Evolutionary conservation across 2,113 vertebrate species (phyloP), one percentile per base, ranked within the genome.

Genomic region (Dasyprocta punctata): DNA sequence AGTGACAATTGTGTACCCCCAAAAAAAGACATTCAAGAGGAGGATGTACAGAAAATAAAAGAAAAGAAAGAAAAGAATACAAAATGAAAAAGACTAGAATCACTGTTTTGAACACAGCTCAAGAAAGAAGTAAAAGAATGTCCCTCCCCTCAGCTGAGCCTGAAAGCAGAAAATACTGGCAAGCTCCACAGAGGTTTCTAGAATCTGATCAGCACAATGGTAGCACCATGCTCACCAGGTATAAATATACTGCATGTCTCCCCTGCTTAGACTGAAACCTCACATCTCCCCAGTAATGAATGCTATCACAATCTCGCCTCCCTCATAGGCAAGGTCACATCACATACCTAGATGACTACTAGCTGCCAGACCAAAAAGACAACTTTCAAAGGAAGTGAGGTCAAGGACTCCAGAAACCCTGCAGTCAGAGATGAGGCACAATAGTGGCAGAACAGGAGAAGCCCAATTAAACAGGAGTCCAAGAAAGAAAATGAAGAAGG

Each of bases 81-180:
- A 60, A 4, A 61, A 67, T 44, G 47, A 38, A 71, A 33, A 95
- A 94, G 44, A 16, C 19, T 86, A 38, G 60, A 97, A 91, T 96
- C 71, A 86, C 0, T 77, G 16, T 60, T 89, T 47, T 65, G 44
- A 93, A 89, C 4, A 63, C 16, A 22, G 7, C 36, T 61, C 30
- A 80, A 73, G 19, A 86, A 86, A 92, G 49, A 95, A 67, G 56
- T 67, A 10, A 84, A 91, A 97, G 54, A 67, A 75, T 82, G 82
- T 92, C 44, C 12, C 30, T 49, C 58, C 54, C 12, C 89, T 84
- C 22, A 84, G 13, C 67, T 90, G 16, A 75, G 56, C 58, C 52
- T 85, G 22, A 26, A 92, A 95, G 33, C 60, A 92, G 60, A 69
- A 95, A 93, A 69, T 92, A 92, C 77, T 60, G 13, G 3, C 24